phyloP scores from a whole-genome alignment of 2,113 vertebrate species.

The Hydrolagus affinis region DNA sequence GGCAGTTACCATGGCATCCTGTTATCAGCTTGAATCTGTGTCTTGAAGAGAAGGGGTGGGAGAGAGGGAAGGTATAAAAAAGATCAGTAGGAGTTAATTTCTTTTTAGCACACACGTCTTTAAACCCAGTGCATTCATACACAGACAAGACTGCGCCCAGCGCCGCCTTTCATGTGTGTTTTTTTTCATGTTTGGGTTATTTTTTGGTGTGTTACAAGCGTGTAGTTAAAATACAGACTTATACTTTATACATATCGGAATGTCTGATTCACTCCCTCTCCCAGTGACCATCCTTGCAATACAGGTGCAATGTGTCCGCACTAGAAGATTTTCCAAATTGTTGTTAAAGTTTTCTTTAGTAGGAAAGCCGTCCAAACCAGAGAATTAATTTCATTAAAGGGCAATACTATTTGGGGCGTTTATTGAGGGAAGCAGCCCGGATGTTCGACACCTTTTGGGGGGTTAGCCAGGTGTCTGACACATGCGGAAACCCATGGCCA shows the following conservation, averaged over 20 bases:
- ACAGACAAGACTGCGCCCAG: neutral
- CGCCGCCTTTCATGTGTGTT: neutral
- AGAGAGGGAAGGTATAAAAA: neutral
- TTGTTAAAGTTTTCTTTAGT: too few relatives aligned
- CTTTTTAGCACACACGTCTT: neutral
- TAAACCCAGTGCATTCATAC: neutral
- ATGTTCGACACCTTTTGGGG: too few relatives aligned
- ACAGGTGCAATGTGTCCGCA: neutral
- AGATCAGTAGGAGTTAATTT: neutral
- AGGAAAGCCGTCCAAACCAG: too few relatives aligned
- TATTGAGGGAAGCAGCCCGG: too few relatives aligned
- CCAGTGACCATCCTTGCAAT: neutral
- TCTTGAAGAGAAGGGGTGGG: neutral
- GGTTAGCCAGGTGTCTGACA: too few relatives aligned
- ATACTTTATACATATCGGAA: neutral
- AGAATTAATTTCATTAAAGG: too few relatives aligned
- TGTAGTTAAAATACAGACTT: conserved; percentile 19
- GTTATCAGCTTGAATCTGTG: neutral
- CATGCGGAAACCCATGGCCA: too few relatives aligned
- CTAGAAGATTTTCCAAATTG: too few relatives aligned
- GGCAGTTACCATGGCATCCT: neutral
- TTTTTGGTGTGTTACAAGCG: neutral
- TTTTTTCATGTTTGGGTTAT: neutral
- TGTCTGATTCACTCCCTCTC: neutral
- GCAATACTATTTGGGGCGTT: too few relatives aligned